Percentiles rank a stretch among this genome's conserved stretches.
Conservation (phyloP, 2,797 vertebrate species). For the Pantherophis alleghaniensis region DNA sequence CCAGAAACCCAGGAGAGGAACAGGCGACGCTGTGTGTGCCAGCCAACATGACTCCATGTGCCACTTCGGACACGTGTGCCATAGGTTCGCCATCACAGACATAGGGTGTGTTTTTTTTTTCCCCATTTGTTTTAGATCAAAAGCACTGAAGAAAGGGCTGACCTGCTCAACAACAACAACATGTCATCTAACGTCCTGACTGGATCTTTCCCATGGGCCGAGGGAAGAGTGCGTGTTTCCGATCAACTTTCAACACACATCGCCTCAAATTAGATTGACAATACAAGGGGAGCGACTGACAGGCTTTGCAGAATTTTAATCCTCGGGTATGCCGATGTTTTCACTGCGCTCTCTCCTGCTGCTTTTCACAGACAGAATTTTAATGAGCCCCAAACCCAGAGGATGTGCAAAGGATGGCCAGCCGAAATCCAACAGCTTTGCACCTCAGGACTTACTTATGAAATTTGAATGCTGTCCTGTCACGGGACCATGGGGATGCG, state of each 20-base stretch:
- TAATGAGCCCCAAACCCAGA: not conserved
- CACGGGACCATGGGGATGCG: no score
- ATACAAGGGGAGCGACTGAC: not conserved
- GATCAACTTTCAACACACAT: not conserved
- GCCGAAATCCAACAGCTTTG: not conserved
- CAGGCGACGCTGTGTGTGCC: no score
- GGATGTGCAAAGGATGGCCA: not conserved
- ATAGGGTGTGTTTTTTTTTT: no score
- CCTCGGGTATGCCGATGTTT: not conserved
- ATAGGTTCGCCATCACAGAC: no score
- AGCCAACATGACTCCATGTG: no score
- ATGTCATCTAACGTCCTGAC: not conserved
- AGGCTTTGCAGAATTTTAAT: not conserved
- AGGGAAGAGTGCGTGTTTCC: not conserved
- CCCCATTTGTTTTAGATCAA: not conserved
- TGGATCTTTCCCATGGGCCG: not conserved
- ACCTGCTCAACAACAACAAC: no score
- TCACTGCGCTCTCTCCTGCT: not conserved
- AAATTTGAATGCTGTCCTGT: not conserved
- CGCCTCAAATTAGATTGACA: not conserved
- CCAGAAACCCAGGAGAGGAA: no score
- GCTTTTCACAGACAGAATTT: not conserved
- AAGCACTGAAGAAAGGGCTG: not conserved
- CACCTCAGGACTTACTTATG: not conserved
- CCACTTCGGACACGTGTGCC: no score